Evolutionary conservation across 2,113 vertebrate genomes (phyloP), one percentile per base, ranked within the genome.

Genomic region (Amia ocellicauda): DNA sequence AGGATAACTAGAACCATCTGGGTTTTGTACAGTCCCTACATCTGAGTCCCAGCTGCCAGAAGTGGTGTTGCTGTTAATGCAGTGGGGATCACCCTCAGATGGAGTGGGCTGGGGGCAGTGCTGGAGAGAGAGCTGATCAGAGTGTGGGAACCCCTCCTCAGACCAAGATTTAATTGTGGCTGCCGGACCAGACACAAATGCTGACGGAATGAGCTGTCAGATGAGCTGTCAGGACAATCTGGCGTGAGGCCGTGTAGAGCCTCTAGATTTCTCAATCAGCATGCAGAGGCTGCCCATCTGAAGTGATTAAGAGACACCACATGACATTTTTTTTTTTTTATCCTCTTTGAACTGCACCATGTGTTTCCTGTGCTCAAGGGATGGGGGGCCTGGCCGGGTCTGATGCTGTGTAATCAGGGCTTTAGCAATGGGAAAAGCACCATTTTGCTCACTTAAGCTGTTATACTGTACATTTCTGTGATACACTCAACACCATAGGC

Each of bases 331-430:
- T 9, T 9, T 54, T 9, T 53, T 11, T 43, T 14, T n/a, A 16
- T 60, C 58, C 36, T 45, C 36, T 23, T 42, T 45, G 58, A 60
- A 45, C 40, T 26, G 5, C 17, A 9, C 51, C 40, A 43, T 47
- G 58, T 45, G 58, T 60, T 60, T 60, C 58, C 58, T 45, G 41
- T 43, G n/a, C 58, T 26, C 43, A 4, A 13, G 43, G 14, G 43
- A 47, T 47, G 43, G 8, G 11, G 43, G 16, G 13, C 3, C 43
- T 2, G 8, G 29, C 28, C 28, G 2, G 55, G 22, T 52, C 17
- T 57, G 40, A 22, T 20, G 58, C 58, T 27, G 3, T 60, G 58
- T 53, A 53, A 53, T 22, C 51, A 22, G 51, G n/a, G 51, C 10
- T n/a, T 17, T 8, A 4, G 43, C 13, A 36, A 36, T 10, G 11